Evolutionary conservation across 2,113 vertebrate species (phyloP), one percentile per base, ranked within the genome.

Genomic region (Cygnus atratus): DNA sequence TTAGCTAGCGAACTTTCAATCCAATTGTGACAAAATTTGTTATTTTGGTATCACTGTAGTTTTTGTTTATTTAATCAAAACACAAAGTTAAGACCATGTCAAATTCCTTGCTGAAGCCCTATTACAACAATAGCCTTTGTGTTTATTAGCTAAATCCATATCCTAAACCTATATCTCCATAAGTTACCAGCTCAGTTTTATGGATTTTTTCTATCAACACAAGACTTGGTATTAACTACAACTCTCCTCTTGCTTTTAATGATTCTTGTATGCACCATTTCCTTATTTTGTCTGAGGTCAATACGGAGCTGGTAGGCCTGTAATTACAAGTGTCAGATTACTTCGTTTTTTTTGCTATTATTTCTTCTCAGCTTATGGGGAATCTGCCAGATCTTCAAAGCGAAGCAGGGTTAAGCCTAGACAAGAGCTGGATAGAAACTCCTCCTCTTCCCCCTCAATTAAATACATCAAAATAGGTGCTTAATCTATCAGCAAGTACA

Each of bases 311-410:
- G 72, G 71, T 91, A 80, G 63, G 87, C 66, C 89, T 82, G 26
- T 87, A 96, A 92, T 86, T 90, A 91, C 44, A 77, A 73, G 75
- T 67, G 33, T 90, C 94, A 73, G 58, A 91, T 95, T 96, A 85
- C 87, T 92, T 72, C 74, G 7, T 35, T 33, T 65, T 65, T 95
- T 95, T 95, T 6, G 9, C 35, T 89, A 52, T 85, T 83, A 79
- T 87, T 94, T 93, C 62, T 43, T 88, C 43, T 83, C 82, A 77
- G 68, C 65, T 86, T 75, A 63, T 61, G 39, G 83, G 52, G 52
- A 95, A 78, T 77, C 57, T 88, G 65, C 20, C 65, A 88, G 75
- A 93, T 90, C 90, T 95, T 96, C 37, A 52, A 88, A 67, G 46
- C 59, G 68, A 88, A 92, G 76, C 65, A 88, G 44, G 10, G 25